Conservation (phyloP, 2,888 invertebrate genomes). For the Isoperla grammatica region DNA sequence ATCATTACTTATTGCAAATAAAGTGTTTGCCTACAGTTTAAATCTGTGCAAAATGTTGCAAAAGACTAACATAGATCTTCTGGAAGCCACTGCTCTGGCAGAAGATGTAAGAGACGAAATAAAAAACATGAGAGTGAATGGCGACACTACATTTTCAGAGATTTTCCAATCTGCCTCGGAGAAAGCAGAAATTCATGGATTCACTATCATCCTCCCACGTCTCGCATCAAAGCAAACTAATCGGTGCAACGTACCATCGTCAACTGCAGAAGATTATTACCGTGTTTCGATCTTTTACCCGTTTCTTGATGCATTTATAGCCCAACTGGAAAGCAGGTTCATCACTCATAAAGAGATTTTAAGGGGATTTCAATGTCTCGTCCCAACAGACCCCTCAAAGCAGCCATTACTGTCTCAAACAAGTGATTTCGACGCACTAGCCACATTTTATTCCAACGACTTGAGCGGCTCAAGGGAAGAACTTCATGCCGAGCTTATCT, state of each 20-base stretch:
- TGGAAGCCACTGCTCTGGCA: neutral
- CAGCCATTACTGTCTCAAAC: no score
- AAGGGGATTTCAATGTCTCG: no score
- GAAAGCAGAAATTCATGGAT: neutral
- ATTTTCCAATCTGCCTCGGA: neutral
- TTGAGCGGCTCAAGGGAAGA: no score
- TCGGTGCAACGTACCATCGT: neutral
- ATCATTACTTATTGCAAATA: neutral
- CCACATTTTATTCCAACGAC: no score
- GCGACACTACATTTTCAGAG: neutral
- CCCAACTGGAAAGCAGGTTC: conserved; percentile 6
- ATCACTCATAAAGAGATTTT: conserved; percentile 1
- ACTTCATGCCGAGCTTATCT: no score
- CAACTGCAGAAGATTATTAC: conserved; percentile 19
- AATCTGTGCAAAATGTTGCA: conserved; percentile 2
- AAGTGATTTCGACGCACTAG: no score
- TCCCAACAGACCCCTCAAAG: no score
- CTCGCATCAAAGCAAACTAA: neutral
- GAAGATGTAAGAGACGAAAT: neutral
- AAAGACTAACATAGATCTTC: neutral
- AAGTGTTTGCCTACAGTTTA: neutral
- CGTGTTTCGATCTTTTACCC: conserved; percentile 1
- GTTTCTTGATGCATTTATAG: conserved; percentile 4
- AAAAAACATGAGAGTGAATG: neutral
- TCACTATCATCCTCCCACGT: no score